Percentiles rank a stretch among this genome's conserved stretches.
Conservation (phyloP, 2,888 invertebrate species). For the Pyrocoelia pectoralis region DNA sequence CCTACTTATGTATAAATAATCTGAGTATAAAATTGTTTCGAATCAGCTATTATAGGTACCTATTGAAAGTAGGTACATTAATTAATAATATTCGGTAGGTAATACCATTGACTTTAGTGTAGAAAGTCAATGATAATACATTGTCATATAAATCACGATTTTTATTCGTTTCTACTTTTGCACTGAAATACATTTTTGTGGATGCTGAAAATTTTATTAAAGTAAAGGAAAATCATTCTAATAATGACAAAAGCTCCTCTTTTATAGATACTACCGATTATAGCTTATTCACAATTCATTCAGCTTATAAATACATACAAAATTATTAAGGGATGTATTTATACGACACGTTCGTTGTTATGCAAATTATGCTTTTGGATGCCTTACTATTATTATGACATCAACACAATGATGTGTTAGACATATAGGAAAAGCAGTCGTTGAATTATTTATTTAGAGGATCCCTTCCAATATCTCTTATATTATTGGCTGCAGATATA, state of each 20-base stretch:
- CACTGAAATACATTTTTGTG: no score
- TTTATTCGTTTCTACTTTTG: no score
- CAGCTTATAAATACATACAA: conserved; percentile 13
- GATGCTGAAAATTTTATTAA: no score
- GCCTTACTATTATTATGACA: conserved; percentile 38
- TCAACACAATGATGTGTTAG: conserved; percentile 36
- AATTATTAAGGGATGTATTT: conserved; percentile 23
- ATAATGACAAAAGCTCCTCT: conserved; percentile 17
- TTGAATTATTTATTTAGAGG: conserved; percentile 39
- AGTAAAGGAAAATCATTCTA: no score
- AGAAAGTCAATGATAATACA: no score
- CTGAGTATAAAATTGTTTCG: no score
- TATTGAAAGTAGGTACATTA: no score
- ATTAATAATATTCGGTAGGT: no score
- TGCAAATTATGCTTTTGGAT: conserved; percentile 30
- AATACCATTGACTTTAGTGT: no score
- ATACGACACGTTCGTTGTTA: conserved; percentile 28
- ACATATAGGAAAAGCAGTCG: conserved; percentile 27
- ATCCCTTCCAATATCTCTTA: conserved; percentile 24
- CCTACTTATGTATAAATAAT: no score
- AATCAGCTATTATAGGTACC: no score
- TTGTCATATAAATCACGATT: no score
- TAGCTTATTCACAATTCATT: conserved; percentile 9
- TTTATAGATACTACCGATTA: conserved; percentile 18
- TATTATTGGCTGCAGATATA: conserved; percentile 33